A percentile compares a stretch with the other conserved stretches of the same genome.
Evolutionary conservation across 1,140 invertebrate genomes (phyloP).

Genomic region (Hyles euphorbiae): DNA sequence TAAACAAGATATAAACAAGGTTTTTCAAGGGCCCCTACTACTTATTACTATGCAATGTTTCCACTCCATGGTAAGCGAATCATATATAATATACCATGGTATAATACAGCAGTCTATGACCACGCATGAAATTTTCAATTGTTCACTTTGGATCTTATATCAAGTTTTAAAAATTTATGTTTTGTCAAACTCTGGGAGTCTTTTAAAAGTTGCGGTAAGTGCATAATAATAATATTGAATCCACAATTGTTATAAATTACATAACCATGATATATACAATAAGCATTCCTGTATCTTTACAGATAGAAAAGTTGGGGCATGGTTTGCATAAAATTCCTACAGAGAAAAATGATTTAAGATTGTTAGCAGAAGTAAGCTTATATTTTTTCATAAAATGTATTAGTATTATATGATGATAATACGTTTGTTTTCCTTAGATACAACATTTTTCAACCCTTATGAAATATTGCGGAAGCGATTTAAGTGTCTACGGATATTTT

Average conservation of each 20-base stretch:
- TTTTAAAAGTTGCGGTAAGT: constrained; percentile 45
- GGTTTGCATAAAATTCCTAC: constrained; percentile 40
- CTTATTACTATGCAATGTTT: constrained; percentile 46
- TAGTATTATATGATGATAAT: no score
- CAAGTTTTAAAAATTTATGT: constrained; percentile 52
- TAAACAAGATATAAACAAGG: constrained; percentile 42
- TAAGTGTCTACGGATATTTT: constrained; percentile 46
- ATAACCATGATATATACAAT: no score
- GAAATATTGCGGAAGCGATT: constrained; percentile 31
- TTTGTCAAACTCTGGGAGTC: constrained; percentile 39
- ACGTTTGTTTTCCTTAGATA: constrained; percentile 30
- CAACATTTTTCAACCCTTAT: constrained; percentile 54
- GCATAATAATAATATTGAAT: constrained; percentile 2
- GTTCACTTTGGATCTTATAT: constrained; percentile 50
- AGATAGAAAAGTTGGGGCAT: constrained; percentile 43
- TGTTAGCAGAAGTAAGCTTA: constrained; percentile 39
- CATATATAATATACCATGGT: constrained; percentile 51
- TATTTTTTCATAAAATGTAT: no score
- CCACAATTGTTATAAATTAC: no score
- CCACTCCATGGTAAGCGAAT: constrained; percentile 49
- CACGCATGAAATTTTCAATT: constrained; percentile 41
- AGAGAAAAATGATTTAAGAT: constrained; percentile 42
- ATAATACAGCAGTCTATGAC: constrained; percentile 24
- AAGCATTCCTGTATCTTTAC: constrained; percentile 15
- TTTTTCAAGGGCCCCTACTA: constrained; percentile 49